Base-by-base conservation (phyloP, 2,888 invertebrate genomes). In the Microdon myrmicae region DNA sequence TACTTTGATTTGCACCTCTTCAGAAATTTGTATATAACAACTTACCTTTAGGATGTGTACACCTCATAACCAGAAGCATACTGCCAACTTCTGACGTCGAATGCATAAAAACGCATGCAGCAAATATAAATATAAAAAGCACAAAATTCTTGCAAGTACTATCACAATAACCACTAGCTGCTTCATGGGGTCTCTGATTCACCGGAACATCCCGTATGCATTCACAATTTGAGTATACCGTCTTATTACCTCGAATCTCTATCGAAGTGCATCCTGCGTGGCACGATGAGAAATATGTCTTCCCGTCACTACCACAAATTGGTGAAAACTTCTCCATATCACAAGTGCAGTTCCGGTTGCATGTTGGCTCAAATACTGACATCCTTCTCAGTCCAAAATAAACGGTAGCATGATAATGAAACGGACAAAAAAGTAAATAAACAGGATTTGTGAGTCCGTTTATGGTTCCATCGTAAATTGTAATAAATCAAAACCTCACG, bases 71-170 rank as follows among this genome's bases (percentile, higher is more conserved):
- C 64, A 95, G 84, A 71, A 95, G 79, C 86, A 94, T 94, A 38
- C 92, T 90, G 54, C 94, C 94, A 37, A 94, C 94, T 79, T 95
- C 95, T 20, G 92, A 92, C 44, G 92, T 94, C 64, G 94, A 94
- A 80, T 94, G 94, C 72, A 93, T 89, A 80, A 95, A 92, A 77
- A 94, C 94, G 75, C 94, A 87, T 69, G 90, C 82, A 8, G 93
- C 92, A 82, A 95, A 94, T 51, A 94, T 83, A 75, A 84, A 79
- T 81, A 90, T 87, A 81, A 94, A 95, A 74, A 87, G 83, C 76
- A 90, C 85, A 75, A 94, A 90, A 78, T 87, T 89, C 71, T 83
- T 82, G 81, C 94, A 94, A 69, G 89, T 84, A 28, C 87, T 85
- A 71, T 88, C 87, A 81, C 94, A 94, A 81, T 89, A 89, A 59